These are phyloP conservation scores for Selenia dentaria DNA, from an alignment of 2,888 invertebrate genomes.

Conservation along the genomic window DNA sequence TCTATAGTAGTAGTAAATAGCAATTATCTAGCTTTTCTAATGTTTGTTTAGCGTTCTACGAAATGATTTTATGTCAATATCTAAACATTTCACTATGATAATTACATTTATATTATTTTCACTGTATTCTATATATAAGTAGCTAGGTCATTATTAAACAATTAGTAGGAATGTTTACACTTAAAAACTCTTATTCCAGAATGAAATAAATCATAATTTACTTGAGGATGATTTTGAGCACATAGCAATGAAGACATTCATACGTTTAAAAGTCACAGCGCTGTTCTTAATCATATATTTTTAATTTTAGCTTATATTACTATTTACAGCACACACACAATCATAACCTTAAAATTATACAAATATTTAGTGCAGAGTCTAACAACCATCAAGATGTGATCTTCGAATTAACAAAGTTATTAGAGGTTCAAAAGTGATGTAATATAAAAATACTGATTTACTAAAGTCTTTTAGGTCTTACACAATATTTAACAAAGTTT, in stretches of 20 bases:
- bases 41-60: conserved; percentile 39
- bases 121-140: no score
- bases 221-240: conserved; percentile 61
- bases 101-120: no score
- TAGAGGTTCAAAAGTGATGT: conserved; percentile 40
- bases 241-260: conserved; percentile 55
- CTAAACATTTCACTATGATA: no score
- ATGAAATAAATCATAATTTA: conserved; percentile 12
- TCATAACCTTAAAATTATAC: conserved; percentile 50
- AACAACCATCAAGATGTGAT: conserved; percentile 62
- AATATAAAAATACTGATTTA: conserved; percentile 79
- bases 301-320: conserved; percentile 52
- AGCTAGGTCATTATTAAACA: neutral
- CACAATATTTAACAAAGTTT: conserved; percentile 76
- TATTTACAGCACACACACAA: conserved; percentile 69
- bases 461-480: conserved; percentile 77
- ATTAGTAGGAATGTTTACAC: conserved; percentile 7
- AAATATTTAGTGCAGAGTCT: conserved; percentile 62
- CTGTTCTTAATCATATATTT: conserved; percentile 57
- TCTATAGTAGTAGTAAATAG: no score
- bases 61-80: conserved; percentile 5
- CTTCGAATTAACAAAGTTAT: conserved; percentile 45
- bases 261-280: conserved; percentile 71
- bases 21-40: conserved; percentile 56
- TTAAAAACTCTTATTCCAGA: neutral